Conservation (phyloP, 1,140 invertebrate species). For the Anastatus disparis region DNA sequence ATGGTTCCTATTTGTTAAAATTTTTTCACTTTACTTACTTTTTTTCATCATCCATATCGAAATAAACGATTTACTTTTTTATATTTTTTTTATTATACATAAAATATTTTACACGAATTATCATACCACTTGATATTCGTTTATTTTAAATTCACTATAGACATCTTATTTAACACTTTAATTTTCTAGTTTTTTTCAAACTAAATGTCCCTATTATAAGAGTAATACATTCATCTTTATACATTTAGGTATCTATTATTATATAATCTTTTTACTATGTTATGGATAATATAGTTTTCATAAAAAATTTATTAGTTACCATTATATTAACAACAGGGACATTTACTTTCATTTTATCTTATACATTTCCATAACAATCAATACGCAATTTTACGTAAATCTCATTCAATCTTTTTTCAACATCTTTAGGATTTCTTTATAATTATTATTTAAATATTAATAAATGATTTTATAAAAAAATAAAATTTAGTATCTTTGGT, state of each 20-base stretch:
- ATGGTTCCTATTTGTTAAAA: no score
- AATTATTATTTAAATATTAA: no score
- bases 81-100: background rate
- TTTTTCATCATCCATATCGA: background rate
- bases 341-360: slow-evolving; percentile 11
- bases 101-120: slow-evolving; percentile 17
- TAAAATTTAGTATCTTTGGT: no score
- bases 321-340: background rate
- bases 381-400: no score
- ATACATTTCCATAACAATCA: background rate
- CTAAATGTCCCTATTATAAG: slow-evolving; percentile 5
- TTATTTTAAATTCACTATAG: background rate
- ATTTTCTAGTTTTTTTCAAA: background rate
- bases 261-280: background rate
- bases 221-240: background rate
- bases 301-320: no score
- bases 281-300: slow-evolving; percentile 12
- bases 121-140: slow-evolving; percentile 2
- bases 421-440: no score
- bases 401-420: no score
- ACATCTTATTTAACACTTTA: background rate
- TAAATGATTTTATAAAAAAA: no score
- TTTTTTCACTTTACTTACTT: no score
- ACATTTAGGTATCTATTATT: background rate
- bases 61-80: background rate